phyloP scores from a whole-genome alignment of 2,113 vertebrate species.

The Laterallus jamaicensis region DNA sequence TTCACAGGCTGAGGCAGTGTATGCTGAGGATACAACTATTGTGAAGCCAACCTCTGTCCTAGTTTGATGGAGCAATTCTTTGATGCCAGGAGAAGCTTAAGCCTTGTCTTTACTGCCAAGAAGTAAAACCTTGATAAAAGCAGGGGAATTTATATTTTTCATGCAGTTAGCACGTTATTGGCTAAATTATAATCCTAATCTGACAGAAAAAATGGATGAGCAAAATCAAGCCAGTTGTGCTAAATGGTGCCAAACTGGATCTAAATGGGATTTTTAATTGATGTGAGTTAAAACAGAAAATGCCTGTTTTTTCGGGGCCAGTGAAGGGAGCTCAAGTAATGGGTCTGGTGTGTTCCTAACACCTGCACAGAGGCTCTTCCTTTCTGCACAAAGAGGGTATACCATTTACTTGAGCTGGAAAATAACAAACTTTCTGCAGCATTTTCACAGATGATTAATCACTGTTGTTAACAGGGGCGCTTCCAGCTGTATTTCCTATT shows the following conservation, averaged over 20 bases:
- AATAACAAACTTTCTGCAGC: background rate
- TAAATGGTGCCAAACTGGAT: background rate
- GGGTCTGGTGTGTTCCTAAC: background rate
- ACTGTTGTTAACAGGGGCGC: background rate
- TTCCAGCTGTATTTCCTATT: slow-evolving; percentile 27
- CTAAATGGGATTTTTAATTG: background rate
- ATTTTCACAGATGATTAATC: slow-evolving; percentile 34
- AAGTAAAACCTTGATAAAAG: background rate
- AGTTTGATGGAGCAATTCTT: background rate
- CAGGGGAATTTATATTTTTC: background rate
- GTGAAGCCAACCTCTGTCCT: background rate
- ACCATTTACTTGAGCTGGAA: background rate
- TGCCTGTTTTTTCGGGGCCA: background rate
- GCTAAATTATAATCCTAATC: background rate
- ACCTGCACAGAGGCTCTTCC: background rate
- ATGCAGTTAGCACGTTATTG: background rate
- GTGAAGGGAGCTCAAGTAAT: background rate
- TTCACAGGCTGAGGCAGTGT: background rate
- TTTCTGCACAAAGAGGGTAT: background rate
- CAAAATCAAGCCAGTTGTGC: background rate
- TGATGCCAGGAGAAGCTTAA: background rate
- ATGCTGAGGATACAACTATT: background rate
- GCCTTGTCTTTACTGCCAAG: background rate
- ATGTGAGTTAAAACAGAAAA: background rate
- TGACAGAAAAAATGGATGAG: background rate